A percentile compares a stretch with the other conserved stretches of the same genome.
phyloP scores from a whole-genome alignment of 2,113 vertebrate species.

The Cairina moschata region DNA sequence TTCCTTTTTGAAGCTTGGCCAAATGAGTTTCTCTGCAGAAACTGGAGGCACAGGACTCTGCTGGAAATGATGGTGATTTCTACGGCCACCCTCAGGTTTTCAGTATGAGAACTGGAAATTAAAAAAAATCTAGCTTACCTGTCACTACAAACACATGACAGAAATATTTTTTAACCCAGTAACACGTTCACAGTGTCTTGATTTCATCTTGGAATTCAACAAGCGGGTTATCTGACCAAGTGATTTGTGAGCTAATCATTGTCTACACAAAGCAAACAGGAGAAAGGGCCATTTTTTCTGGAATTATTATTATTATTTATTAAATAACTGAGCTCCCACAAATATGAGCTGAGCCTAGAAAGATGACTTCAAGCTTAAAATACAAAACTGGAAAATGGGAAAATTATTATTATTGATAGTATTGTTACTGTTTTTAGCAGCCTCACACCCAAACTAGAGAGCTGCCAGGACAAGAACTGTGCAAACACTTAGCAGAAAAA shows the following conservation, averaged over 20 bases:
- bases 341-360: neutral
- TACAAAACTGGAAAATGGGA: neutral
- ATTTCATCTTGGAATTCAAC: neutral
- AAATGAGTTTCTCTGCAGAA: slow-evolving; percentile 9
- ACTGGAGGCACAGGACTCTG: neutral
- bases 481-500: neutral
- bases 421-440: neutral
- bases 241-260: neutral
- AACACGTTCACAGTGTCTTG: neutral
- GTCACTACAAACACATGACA: neutral
- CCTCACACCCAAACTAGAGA: neutral
- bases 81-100: neutral
- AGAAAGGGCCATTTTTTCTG: neutral
- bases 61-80: neutral
- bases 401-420: neutral
- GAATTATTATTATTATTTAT: neutral
- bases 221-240: neutral
- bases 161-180: neutral
- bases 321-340: neutral
- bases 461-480: neutral
- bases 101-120: neutral
- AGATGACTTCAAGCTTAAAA: neutral
- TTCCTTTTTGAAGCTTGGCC: neutral
- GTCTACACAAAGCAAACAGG: neutral
- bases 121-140: neutral